Conservation (phyloP, 2,888 invertebrate species). For the Lymantria dispar region DNA sequence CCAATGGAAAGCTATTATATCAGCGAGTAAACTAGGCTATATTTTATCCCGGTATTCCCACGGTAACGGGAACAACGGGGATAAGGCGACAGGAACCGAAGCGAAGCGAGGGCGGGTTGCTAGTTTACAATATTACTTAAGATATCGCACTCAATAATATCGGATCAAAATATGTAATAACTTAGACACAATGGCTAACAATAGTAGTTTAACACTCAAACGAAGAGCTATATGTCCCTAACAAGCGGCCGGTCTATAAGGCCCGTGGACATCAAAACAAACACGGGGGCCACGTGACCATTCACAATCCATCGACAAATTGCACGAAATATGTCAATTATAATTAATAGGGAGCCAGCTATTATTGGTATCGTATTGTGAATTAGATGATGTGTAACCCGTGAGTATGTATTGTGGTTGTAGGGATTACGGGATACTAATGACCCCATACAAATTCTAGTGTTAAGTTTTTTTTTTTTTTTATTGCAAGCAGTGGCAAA, state of each 20-base stretch:
- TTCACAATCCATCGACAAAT: slow-evolving; percentile 62
- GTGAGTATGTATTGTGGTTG: slow-evolving; percentile 27
- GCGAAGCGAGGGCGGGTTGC: too few relatives aligned
- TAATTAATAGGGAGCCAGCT: slow-evolving; percentile 74
- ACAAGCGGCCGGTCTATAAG: slow-evolving; percentile 50
- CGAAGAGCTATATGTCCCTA: slow-evolving; percentile 46
- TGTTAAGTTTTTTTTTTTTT: too few relatives aligned
- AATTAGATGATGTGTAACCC: slow-evolving; percentile 18
- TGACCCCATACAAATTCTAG: neutral
- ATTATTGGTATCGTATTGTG: slow-evolving; percentile 52
- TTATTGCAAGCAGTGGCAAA: too few relatives aligned
- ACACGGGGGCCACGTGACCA: slow-evolving; percentile 68
- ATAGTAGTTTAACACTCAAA: slow-evolving; percentile 28
- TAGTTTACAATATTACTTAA: too few relatives aligned
- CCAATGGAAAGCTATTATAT: too few relatives aligned
- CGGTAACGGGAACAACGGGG: too few relatives aligned
- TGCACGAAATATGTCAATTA: slow-evolving; percentile 80
- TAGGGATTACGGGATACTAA: slow-evolving; percentile 25
- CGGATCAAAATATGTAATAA: neutral
- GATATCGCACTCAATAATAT: too few relatives aligned
- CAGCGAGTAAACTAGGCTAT: too few relatives aligned
- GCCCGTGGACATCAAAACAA: slow-evolving; percentile 77
- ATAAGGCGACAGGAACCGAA: too few relatives aligned
- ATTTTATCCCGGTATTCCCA: too few relatives aligned
- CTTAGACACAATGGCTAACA: slow-evolving; percentile 14